A percentile compares a stretch with the other conserved stretches of the same genome.
Conservation (phyloP, 2,888 invertebrate genomes). For the Amphiduros pacificus region DNA sequence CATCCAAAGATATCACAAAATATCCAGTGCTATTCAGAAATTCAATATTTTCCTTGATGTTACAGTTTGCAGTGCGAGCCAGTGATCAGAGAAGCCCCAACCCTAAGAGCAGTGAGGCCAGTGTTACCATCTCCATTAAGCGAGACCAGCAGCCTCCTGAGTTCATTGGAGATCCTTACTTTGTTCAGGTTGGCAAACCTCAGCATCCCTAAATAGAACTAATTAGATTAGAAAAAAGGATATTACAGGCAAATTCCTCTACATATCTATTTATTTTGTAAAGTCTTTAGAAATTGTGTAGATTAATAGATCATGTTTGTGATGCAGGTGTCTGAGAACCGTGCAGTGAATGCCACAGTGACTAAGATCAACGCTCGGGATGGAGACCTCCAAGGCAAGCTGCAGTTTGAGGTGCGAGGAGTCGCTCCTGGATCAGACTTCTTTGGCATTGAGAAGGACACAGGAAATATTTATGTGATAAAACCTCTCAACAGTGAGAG, state of each 20-base stretch:
- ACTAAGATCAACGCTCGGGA: conserved; percentile 39
- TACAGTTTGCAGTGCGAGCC: conserved; percentile 24
- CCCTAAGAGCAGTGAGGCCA: conserved; percentile 20
- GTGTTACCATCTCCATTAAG: conserved; percentile 19
- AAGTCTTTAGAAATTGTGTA: too few species aligned
- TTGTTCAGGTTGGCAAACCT: too few species aligned
- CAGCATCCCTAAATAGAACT: too few species aligned
- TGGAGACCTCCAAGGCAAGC: conserved; percentile 18
- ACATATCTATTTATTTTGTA: too few species aligned
- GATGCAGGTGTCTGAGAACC: conserved; percentile 34
- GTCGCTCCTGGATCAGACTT: conserved; percentile 29
- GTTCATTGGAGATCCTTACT: conserved; percentile 23
- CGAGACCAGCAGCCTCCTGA: conserved; percentile 22
- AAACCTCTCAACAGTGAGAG: conserved; percentile 32
- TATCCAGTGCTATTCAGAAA: too few species aligned
- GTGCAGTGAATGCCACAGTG: conserved; percentile 34
- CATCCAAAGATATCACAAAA: too few species aligned
- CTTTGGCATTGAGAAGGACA: conserved; percentile 25
- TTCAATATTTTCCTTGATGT: too few species aligned
- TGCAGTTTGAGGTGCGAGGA: conserved; percentile 25
- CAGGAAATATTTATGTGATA: conserved; percentile 23
- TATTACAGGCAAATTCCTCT: too few species aligned
- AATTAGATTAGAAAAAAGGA: too few species aligned
- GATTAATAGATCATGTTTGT: too few species aligned
- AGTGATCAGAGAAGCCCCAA: conserved; percentile 24